Percentiles rank a stretch among this genome's conserved stretches.
Conservation (phyloP, 2,797 vertebrate genomes). For the Microchirus variegatus region DNA sequence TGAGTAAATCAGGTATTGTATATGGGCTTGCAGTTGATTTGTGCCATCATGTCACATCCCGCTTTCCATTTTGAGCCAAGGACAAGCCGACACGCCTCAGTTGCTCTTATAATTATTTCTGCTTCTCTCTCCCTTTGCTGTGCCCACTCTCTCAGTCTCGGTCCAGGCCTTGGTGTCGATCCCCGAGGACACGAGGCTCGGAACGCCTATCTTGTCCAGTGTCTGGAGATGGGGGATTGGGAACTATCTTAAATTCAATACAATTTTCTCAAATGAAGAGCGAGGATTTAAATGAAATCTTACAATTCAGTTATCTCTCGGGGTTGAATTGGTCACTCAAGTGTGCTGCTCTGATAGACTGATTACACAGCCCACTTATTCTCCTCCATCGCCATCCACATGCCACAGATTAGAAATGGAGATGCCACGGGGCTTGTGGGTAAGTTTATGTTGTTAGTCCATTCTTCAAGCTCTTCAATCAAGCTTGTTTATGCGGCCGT, state of each 20-base stretch:
- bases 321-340: constrained; percentile 60
- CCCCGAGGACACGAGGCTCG: constrained; percentile 68
- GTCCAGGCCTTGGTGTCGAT: constrained; percentile 58
- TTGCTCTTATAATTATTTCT: constrained; percentile 82
- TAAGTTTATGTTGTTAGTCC: constrained; percentile 23
- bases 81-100: constrained; percentile 77
- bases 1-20: constrained; percentile 63
- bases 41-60: constrained; percentile 72
- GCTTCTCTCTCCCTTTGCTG: constrained; percentile 70
- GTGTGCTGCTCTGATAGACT: constrained; percentile 59
- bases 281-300: constrained; percentile 67
- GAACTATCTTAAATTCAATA: constrained; percentile 63
- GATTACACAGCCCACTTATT: constrained; percentile 57
- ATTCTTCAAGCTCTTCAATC: constrained; percentile 46
- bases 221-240: constrained; percentile 53
- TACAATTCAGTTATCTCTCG: constrained; percentile 60
- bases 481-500: constrained; percentile 46
- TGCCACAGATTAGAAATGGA: constrained; percentile 41
- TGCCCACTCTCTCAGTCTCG: constrained; percentile 61
- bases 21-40: constrained; percentile 63
- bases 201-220: constrained; percentile 53
- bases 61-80: constrained; percentile 72
- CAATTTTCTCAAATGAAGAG: constrained; percentile 69
- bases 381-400: constrained; percentile 31
- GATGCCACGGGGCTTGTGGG: constrained; percentile 22